These are phyloP conservation scores for Cotesia chilonis DNA, from an alignment of 1,140 invertebrate species.

Conservation along the genomic window DNA sequence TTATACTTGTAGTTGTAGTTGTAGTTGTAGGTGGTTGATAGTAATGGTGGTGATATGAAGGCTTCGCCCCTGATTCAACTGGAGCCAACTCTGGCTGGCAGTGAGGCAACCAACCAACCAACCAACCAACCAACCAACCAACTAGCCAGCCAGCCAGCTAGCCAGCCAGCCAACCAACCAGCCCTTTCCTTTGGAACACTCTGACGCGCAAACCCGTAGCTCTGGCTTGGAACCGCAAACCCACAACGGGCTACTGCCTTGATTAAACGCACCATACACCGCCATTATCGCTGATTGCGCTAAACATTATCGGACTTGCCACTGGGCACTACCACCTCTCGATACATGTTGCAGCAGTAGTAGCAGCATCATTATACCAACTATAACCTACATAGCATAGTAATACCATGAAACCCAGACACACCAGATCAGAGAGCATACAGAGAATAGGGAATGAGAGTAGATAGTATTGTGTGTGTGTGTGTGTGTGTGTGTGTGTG, in stretches of 20 bases:
- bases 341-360: background rate
- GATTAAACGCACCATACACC: conserved; percentile 68
- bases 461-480: background rate
- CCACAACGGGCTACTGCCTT: conserved; percentile 66
- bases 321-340: conserved; percentile 36
- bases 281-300: conserved; percentile 68
- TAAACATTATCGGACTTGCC: conserved; percentile 65
- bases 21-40: no score
- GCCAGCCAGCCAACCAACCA: conserved; percentile 34
- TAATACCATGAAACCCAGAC: no score
- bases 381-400: no score
- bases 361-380: no score
- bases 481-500: background rate
- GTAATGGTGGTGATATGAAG: conserved; percentile 7
- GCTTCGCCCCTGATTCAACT: background rate
- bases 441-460: conserved; percentile 17
- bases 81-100: conserved; percentile 13
- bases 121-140: background rate
- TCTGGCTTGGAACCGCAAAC: conserved; percentile 60
- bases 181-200: conserved; percentile 59
- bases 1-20: no score
- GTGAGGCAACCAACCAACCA: conserved; percentile 13
- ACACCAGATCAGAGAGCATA: background rate
- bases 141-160: conserved; percentile 20
- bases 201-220: conserved; percentile 50